A percentile compares a stretch with the other conserved stretches of the same genome.
Evolutionary conservation across 1,140 invertebrate species (phyloP).

Genomic region (Eumaeus atala): DNA sequence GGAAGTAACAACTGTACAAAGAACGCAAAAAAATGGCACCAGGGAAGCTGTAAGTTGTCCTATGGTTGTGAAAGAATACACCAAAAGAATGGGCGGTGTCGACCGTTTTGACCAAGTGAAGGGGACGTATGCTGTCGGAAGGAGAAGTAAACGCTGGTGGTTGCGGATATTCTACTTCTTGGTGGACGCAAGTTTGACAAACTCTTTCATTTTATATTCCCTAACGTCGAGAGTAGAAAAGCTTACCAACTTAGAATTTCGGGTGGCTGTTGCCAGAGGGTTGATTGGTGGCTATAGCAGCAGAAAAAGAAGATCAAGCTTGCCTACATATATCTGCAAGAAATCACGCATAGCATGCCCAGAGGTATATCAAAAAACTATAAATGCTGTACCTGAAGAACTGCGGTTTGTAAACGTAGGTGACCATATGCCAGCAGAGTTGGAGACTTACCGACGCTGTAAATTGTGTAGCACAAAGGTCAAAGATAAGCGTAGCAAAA

Average conservation of each 20-base stretch:
- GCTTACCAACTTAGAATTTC: too few relatives aligned
- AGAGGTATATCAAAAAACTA: constrained; percentile 25
- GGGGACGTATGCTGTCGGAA: too few relatives aligned
- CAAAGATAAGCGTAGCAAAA: constrained; percentile 31
- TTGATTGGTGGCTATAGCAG: constrained; percentile 29
- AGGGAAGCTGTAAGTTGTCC: constrained; percentile 25
- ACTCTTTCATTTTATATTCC: too few relatives aligned
- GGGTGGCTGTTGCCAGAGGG: constrained; percentile 33
- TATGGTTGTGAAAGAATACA: constrained; percentile 28
- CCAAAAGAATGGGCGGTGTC: constrained; percentile 33
- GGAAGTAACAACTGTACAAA: constrained; percentile 23
- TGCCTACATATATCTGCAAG: too few relatives aligned
- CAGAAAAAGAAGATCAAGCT: constrained; percentile 33
- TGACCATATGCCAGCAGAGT: constrained; percentile 28
- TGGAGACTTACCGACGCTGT: constrained; percentile 28
- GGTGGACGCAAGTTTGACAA: too few relatives aligned
- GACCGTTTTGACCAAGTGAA: constrained; percentile 35
- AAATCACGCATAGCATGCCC: too few relatives aligned
- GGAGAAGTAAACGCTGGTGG: too few relatives aligned
- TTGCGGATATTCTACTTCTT: too few relatives aligned
- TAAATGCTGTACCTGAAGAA: constrained; percentile 27
- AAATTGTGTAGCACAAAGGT: constrained; percentile 33
- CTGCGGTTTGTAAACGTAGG: constrained; percentile 25
- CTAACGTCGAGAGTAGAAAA: too few relatives aligned
- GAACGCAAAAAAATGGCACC: constrained; percentile 35